Evolutionary conservation across 2,113 vertebrate genomes (phyloP).

Genomic region (Ctenomys sociabilis): DNA sequence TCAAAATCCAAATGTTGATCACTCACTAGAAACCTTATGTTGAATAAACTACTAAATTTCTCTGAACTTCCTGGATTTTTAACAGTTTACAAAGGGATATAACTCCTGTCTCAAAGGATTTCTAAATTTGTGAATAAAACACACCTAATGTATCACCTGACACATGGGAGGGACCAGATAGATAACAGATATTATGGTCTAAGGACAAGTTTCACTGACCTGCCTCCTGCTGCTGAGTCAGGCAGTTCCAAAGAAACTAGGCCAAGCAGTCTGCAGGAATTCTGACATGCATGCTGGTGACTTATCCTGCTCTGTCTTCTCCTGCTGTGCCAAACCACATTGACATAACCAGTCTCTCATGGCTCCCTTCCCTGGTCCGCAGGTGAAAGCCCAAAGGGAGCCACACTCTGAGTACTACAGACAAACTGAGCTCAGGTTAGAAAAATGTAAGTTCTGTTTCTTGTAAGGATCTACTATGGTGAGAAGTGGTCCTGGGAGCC

Average conservation of each 20-base stretch:
- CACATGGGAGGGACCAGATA: neutral
- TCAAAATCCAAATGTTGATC: neutral
- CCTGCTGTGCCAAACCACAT: slow-evolving; percentile 40
- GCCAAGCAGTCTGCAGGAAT: slow-evolving; percentile 12
- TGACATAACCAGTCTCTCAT: slow-evolving; percentile 23
- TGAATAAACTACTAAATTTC: slow-evolving; percentile 12
- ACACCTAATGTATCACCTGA: neutral
- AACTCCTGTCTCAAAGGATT: neutral
- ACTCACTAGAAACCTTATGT: slow-evolving; percentile 27
- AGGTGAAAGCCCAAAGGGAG: neutral
- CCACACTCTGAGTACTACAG: neutral
- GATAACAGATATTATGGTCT: neutral
- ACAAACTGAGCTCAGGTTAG: neutral
- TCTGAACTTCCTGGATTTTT: neutral
- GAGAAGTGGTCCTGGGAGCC: neutral
- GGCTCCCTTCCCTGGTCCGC: neutral
- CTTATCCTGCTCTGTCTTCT: neutral
- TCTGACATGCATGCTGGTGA: neutral
- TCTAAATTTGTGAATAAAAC: neutral
- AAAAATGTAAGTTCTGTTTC: neutral
- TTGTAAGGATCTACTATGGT: neutral
- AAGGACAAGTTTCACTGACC: slow-evolving; percentile 10
- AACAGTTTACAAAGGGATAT: neutral
- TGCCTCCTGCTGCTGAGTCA: neutral
- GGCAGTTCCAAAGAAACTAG: slow-evolving; percentile 20